Base-by-base conservation (phyloP, 2,113 vertebrate genomes). In the Anas platyrhynchos region DNA sequence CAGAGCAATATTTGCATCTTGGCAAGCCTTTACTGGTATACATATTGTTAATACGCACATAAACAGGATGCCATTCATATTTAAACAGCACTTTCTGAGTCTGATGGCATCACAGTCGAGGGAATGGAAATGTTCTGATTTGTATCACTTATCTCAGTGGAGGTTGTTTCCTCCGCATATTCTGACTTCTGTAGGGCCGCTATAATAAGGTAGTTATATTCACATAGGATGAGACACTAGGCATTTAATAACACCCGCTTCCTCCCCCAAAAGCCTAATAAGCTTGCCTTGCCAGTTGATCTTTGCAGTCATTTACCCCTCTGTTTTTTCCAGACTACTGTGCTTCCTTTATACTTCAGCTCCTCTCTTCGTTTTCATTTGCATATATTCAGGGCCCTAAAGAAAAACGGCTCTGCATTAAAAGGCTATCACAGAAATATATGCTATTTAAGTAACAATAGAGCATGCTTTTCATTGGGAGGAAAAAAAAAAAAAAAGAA, bases 41-140 rank as follows among this genome's bases (percentile, higher is more conserved):
- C 77, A 82, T 91, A 95, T 89, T 96, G 96, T 73, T 96, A 96
- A 95, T 92, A 89, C 7, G 4, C 94, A 87, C 92, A 96, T 93
- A 96, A 95, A 96, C 92, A 91, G 93, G 94, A 95, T 93, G 93
- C 94, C 81, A 94, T 96, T 96, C 92, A 91, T 94, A 96, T 95
- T 96, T 94, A 95, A 96, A 93, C 86, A 94, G 91, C 16, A 77
- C 77, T 93, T 93, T 95, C 31, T 76, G 93, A 94, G 88, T 58
- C 2, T 58, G 78, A 72, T 59, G 92, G 92, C 91, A 94, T 83
- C 93, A 59, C 77, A 87, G 88, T 83, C 54, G 74, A 95, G 93
- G 81, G 88, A 95, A 94, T 93, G 90, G 88, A 92, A 94, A 89
- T 5, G 22, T 58, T 96, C 96, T 93, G 92, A 96, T 96, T 93